These are phyloP conservation scores for Phyllotreta cruciferae DNA, from an alignment of 2,888 invertebrate genomes.

Conservation along the genomic window DNA sequence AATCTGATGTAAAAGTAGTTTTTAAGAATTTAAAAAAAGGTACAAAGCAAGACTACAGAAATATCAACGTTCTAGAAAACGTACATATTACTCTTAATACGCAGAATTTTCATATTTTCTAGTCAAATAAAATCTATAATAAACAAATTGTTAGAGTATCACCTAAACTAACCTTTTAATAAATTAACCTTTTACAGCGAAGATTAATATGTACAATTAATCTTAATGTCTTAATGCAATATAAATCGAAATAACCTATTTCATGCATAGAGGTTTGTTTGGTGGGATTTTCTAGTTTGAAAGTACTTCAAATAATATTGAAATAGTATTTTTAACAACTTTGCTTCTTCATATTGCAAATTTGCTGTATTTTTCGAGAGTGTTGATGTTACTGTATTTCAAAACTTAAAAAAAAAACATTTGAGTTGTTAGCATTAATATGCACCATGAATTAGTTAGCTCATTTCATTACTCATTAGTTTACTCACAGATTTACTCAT, in stretches of 20 bases:
- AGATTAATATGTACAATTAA: no score
- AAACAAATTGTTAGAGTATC: background rate
- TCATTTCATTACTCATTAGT: background rate
- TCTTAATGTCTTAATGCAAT: no score
- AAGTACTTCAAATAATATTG: no score
- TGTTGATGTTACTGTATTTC: slow-evolving; percentile 6
- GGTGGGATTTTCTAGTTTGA: no score
- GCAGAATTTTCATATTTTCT: slow-evolving; percentile 6
- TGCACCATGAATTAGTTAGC: slow-evolving; percentile 5
- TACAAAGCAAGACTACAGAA: slow-evolving; percentile 11
- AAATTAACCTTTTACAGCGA: no score
- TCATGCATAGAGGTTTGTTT: no score
- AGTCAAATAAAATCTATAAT: slow-evolving; percentile 17
- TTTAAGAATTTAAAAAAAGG: slow-evolving; percentile 8
- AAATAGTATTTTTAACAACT: no score
- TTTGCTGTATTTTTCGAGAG: slow-evolving; percentile 10
- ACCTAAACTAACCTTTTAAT: background rate
- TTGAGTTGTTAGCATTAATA: no score
- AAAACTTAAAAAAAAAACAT: no score
- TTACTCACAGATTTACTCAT: no score
- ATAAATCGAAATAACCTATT: no score
- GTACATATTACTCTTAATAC: background rate
- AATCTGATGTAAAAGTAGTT: slow-evolving; percentile 9
- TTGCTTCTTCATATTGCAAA: no score
- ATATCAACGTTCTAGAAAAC: slow-evolving; percentile 28